Evolutionary conservation across 1,140 invertebrate genomes (phyloP).

Genomic region (Spodoptera litura): DNA sequence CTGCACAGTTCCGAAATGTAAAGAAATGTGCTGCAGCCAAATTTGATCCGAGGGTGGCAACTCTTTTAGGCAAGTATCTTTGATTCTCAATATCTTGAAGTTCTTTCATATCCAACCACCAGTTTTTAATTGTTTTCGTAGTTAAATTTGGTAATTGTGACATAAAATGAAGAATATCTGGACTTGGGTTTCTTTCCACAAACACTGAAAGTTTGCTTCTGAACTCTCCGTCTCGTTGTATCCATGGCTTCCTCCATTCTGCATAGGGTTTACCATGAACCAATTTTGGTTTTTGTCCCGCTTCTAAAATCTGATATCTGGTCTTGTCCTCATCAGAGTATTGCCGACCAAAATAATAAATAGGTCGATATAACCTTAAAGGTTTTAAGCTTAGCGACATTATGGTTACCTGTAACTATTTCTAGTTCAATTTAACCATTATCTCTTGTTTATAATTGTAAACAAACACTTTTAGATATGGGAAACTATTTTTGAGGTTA

Average conservation of each 20-base stretch:
- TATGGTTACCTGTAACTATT: neutral
- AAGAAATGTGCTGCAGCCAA: slow-evolving; percentile 81
- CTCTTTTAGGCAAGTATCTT: slow-evolving; percentile 69
- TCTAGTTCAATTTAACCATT: neutral
- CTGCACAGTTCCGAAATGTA: slow-evolving; percentile 66
- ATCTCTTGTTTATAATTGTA: too few relatives aligned
- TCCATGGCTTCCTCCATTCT: slow-evolving; percentile 79
- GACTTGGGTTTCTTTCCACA: slow-evolving; percentile 75
- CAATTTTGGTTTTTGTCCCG: slow-evolving; percentile 67
- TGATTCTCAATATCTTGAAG: slow-evolving; percentile 79
- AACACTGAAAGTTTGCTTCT: slow-evolving; percentile 74
- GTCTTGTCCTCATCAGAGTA: slow-evolving; percentile 72
- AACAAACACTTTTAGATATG: too few relatives aligned
- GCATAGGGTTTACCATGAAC: slow-evolving; percentile 72
- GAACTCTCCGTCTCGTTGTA: slow-evolving; percentile 75
- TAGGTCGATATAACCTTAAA: slow-evolving; percentile 46
- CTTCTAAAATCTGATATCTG: slow-evolving; percentile 75
- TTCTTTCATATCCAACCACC: slow-evolving; percentile 75
- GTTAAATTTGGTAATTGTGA: slow-evolving; percentile 69
- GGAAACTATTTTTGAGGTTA: too few relatives aligned
- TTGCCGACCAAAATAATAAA: slow-evolving; percentile 58
- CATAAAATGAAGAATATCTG: slow-evolving; percentile 67
- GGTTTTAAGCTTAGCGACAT: slow-evolving; percentile 62
- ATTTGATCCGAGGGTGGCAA: slow-evolving; percentile 71
- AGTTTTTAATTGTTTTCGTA: slow-evolving; percentile 65